Evolutionary conservation across 2,797 vertebrate genomes (phyloP), one percentile per base, ranked within the genome.

Genomic region (Schizothorax lantsangensis): DNA sequence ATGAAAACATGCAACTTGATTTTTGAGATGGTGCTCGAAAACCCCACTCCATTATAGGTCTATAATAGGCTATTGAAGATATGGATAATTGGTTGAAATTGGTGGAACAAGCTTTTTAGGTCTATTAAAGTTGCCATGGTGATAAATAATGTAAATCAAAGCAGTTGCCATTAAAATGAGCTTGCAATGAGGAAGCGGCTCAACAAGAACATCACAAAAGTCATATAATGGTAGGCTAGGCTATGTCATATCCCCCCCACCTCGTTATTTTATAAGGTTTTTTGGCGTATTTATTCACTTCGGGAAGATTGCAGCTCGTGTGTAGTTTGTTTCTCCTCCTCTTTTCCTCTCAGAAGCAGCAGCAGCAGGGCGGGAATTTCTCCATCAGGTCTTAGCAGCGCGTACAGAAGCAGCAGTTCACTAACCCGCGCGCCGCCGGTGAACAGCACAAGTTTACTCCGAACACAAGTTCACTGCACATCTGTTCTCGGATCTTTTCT

Each of bases 271-370:
- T 30, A 30, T 30, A 15, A 57, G 54, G 2, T 23, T 57, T 64
- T 30, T 7, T 66, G 26, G 62, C 7, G 17, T 79, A 4, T 26
- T 40, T n/a, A 23, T 33, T 52, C 4, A 10, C 11, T 30, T 68
- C 11, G 23, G 71, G 40, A 19, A 17, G 26, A 62, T 36, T 2
- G 83, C 59, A 79, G 64, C 12, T 30, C 4, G n/a, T 71, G 59
- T 78, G 57, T 33, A 26, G 43, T 47, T 59, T 17, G 57, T 26
- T 57, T 79, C 64, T 69, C 74, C 84, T 79, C 74, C 84, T 81
- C 62, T 33, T 21, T 74, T 57, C n/a, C 81, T 68, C 45, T 68
- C 62, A 19, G 19, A 12, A 52, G 33, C 9, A 57, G 36, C 8
- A 80, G 45, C 62, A 36, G 64, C 36, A 19, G 75, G 49, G 84